Base-by-base conservation (phyloP, 1,140 invertebrate genomes). In the Armadillidium nasatum region DNA sequence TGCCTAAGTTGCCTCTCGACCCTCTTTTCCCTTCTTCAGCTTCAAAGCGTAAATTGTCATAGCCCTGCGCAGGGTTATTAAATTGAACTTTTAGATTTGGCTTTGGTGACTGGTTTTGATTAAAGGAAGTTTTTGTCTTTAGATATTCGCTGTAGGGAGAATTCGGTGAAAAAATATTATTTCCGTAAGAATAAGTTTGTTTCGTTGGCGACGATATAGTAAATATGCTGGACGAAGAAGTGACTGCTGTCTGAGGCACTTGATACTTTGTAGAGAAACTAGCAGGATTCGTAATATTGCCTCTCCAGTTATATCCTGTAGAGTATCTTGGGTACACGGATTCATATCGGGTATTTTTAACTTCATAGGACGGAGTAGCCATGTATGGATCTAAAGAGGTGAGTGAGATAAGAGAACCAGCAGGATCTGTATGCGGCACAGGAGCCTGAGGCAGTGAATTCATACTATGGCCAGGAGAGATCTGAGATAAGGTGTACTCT, bases 401-500 rank as follows among this genome's bases (percentile, higher is more conserved):
- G 7, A 60, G 50, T 13, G 50, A 60, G 7, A 60, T 60, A 13
- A 60, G 11, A 4, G 50, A 60, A 13, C 50, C 50, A 15, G 50
- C 11, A 19, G 50, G 50, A 13, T 60, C 50, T 19, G 50, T 60
- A 60, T 60, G 50, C 3, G 50, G 50, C 11, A 19, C 50, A 15
- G 50, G 50, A 19, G 11, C 50, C 50, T 60, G 50, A 15, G 50
- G 50, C 50, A 60, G 50, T 19, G 50, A 60, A 60, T 60, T 60
- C 50, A 60, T 60, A 19, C 50, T 60, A 19, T 60, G 73, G 33
- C 79, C 77, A 22, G 79, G 77, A n/a, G n/a, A n/a, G n/a, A 80
- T 80, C 60, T 73, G 77, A 67, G 79, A 77, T 7, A 80, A 75
- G 10, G 79, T 80, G 79, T 77, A 76, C 68, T 77, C 79, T 0